phyloP scores from a whole-genome alignment of 1,140 invertebrate species.

The Subanguina moxae region DNA sequence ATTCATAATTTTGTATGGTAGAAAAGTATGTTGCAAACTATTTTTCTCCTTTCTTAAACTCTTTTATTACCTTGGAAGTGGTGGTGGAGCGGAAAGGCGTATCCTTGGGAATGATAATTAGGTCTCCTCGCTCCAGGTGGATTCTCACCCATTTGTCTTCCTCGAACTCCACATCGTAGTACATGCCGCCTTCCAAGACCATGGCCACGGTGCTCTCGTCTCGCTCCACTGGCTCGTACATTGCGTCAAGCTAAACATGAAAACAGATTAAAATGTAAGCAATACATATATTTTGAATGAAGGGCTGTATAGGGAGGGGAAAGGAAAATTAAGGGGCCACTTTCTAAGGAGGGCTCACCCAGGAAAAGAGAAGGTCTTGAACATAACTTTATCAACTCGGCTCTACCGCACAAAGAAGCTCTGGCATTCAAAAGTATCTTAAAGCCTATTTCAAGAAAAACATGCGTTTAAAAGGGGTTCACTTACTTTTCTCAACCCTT shows the following conservation, averaged over 20 bases:
- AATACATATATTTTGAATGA: too few relatives aligned
- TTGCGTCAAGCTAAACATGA: conserved; percentile 41
- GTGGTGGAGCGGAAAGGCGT: conserved; percentile 46
- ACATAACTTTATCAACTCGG: too few relatives aligned
- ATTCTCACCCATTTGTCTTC: conserved; percentile 45
- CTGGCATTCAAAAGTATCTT: too few relatives aligned
- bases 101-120: conserved; percentile 53
- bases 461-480: too few relatives aligned
- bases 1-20: background rate
- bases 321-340: too few relatives aligned
- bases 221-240: conserved; percentile 45
- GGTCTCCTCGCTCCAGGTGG: conserved; percentile 41
- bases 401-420: too few relatives aligned
- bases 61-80: conserved; percentile 46
- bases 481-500: too few relatives aligned
- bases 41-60: background rate
- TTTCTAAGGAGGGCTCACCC: too few relatives aligned
- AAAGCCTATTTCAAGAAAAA: too few relatives aligned
- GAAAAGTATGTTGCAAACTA: background rate
- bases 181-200: conserved; percentile 46
- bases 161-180: conserved; percentile 35
- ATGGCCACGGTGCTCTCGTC: conserved; percentile 41
- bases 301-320: too few relatives aligned
- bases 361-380: too few relatives aligned
- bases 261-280: background rate